phyloP scores from a whole-genome alignment of 2,888 invertebrate species.

The Patella depressa region DNA sequence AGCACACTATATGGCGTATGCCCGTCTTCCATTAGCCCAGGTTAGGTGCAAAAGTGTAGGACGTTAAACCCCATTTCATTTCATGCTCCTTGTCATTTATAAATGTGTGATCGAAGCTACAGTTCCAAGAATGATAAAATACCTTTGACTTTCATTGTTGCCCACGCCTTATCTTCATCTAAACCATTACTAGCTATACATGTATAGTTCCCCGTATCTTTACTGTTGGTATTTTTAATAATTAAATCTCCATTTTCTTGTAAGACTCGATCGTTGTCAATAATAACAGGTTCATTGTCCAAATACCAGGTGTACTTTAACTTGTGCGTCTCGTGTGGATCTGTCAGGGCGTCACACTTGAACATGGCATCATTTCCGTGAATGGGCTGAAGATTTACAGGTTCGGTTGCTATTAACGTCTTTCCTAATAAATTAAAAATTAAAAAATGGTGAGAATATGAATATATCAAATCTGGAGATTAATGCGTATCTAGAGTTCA shows the following conservation, averaged over 20 bases:
- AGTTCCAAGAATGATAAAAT: conserved; percentile 18
- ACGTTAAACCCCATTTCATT: no score
- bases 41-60: no score
- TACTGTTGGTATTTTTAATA: conserved; percentile 47
- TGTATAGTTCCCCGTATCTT: conserved; percentile 93
- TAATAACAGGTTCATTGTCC: conserved; percentile 43
- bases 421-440: conserved; percentile 40
- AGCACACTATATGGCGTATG: no score
- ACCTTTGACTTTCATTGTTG: conserved; percentile 92
- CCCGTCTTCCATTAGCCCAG: no score
- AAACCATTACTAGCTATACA: conserved; percentile 92
- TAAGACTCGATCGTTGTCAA: conserved; percentile 39
- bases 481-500: no score
- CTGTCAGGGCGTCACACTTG: conserved; percentile 59
- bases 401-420: conserved; percentile 49
- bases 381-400: conserved; percentile 38
- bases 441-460: neutral
- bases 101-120: no score
- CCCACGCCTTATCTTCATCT: conserved; percentile 87
- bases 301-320: conserved; percentile 73
- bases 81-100: no score
- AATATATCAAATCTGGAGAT: no score
- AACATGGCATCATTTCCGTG: conserved; percentile 47
- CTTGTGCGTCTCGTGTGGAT: conserved; percentile 58
- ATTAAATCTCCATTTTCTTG: conserved; percentile 45